Evolutionary conservation across 1,140 invertebrate genomes (phyloP), one percentile per base, ranked within the genome.

Genomic region (Calephelis nemesis): DNA sequence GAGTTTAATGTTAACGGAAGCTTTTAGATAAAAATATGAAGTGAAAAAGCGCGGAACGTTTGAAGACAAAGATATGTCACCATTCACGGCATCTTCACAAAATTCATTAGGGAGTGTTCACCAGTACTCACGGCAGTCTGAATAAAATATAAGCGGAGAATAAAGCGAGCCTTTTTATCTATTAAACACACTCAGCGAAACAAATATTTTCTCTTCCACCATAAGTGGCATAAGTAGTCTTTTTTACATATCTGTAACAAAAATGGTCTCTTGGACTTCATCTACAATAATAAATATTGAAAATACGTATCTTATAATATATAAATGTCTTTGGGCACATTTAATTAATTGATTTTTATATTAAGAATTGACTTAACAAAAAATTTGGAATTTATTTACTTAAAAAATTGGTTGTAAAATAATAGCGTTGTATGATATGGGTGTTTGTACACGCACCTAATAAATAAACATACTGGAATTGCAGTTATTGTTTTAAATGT

Each of bases 141-240:
- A 88, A 90, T 90, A 88, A 90, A 82, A 90, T 88, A 90, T 90
- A 77, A 76, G 74, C 70, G 69, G 68, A 76, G 79, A 81, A 80
- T 81, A 84, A 85, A 82, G 73, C 73, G 78, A 77, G 80, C 75
- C 85, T 87, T 90, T 88, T 90, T 88, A 88, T 83, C 81, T 88
- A 87, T 87, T 90, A 87, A 85, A 88, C 81, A 82, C 85, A 87
- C 86, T 88, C 87, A 75, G 77, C 78, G 85, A 81, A 78, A 90
- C 79, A 88, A 87, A 90, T 86, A 80, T 84, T 74, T 64, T 70
- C 78, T 84, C 74, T 83, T 74, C 15, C 13, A 72, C 62, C 62
- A 70, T 42, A 65, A 69, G 68, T 74, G 54, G 72, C 65, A 73
- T 67, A 69, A 74, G 66, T 71, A 60, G 63, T 64, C 62, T 9